Conservation (phyloP, 1,140 invertebrate genomes). For the Propsilocerus akamusi region DNA sequence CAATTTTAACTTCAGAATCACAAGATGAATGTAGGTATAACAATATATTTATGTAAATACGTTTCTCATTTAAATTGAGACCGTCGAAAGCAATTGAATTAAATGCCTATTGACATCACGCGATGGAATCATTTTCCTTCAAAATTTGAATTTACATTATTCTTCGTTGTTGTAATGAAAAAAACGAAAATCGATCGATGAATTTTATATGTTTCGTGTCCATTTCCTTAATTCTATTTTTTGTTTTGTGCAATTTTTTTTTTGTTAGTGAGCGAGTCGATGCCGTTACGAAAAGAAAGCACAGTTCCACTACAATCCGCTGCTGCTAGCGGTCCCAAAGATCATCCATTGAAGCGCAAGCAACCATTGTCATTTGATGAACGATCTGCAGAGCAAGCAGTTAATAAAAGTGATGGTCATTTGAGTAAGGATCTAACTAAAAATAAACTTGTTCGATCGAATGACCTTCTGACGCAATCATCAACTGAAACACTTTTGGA, state of each 20-base stretch:
- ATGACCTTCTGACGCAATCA: constrained; percentile 18
- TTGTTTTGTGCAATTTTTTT: background rate
- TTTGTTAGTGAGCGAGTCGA: background rate
- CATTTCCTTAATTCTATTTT: too few relatives aligned
- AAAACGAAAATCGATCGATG: background rate
- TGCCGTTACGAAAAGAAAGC: background rate
- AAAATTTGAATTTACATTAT: background rate
- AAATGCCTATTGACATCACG: background rate
- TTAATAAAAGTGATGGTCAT: background rate
- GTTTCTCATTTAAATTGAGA: background rate
- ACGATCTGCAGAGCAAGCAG: background rate
- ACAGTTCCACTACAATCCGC: background rate
- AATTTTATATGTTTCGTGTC: background rate
- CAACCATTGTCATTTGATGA: background rate
- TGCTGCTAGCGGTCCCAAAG: background rate
- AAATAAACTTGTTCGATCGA: constrained; percentile 10
- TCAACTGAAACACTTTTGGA: constrained; percentile 21
- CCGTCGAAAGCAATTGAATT: background rate
- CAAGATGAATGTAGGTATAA: constrained; percentile 5
- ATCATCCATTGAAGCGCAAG: background rate
- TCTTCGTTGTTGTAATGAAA: background rate
- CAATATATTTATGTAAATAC: too few relatives aligned
- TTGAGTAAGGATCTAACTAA: background rate
- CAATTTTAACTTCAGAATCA: background rate
- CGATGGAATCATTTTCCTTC: background rate